Evolutionary conservation across 1,140 invertebrate genomes (phyloP), one percentile per base, ranked within the genome.

Genomic region (Macrostomum lignano): DNA sequence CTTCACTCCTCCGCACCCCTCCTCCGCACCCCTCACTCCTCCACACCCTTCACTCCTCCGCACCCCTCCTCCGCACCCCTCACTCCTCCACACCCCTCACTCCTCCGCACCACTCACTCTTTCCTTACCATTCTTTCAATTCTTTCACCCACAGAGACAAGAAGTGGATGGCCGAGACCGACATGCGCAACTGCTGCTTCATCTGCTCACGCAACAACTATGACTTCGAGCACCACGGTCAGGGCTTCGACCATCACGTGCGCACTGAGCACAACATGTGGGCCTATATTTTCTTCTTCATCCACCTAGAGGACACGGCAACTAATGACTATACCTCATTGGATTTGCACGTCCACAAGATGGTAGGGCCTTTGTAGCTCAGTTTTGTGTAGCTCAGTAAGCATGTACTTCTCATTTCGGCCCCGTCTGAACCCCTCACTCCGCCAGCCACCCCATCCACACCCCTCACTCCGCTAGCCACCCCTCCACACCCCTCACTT

Each of bases 141-240:
- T n/a, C n/a, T n/a, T n/a, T n/a, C n/a, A n/a, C n/a, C n/a, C n/a
- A n/a, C n/a, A n/a, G n/a, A n/a, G n/a, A n/a, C n/a, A n/a, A n/a
- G n/a, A n/a, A n/a, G n/a, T 53, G 49, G 49, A 44, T 49, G 29
- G 49, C 48, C 19, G 51, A 54, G 38, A 44, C 46, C 28, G 52
- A 55, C 34, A 55, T 53, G 50, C 36, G 42, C 35, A 46, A 37
- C 13, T 44, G 39, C 14, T 55, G 52, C 35, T 54, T 55, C 37
- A 52, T 55, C 35, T 55, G 52, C 32, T 48, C 48, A 25, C 34
- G 50, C 20, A 44, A 45, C 21, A 52, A 49, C 36, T 52, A 52
- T 30, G 52, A 54, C 38, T 55, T 55, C 41, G 51, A 54, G 9
- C 23, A 24, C 23, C 13, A 24, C 13, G 9, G 9, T 15, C n/a